These are phyloP conservation scores for Ptychoptera contaminata DNA, from an alignment of 2,888 invertebrate species.

Conservation along the genomic window DNA sequence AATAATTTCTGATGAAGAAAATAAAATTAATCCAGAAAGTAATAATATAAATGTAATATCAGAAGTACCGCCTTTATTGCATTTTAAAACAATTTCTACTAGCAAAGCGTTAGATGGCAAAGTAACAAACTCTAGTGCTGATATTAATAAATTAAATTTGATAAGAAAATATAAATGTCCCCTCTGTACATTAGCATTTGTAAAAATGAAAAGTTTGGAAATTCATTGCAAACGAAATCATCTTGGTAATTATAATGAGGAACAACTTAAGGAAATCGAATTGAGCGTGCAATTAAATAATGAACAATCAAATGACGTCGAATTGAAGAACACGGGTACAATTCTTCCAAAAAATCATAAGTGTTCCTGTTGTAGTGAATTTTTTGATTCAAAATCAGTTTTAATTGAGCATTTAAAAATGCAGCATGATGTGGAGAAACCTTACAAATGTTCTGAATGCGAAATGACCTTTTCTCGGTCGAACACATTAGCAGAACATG, in stretches of 20 bases:
- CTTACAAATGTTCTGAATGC: conserved; percentile 32
- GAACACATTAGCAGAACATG: conserved; percentile 36
- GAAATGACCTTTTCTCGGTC: conserved; percentile 35
- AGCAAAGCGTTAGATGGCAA: no score
- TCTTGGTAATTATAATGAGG: neutral
- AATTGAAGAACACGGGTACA: neutral
- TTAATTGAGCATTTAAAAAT: conserved; percentile 6
- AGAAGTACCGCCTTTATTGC: neutral
- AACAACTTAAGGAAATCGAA: neutral
- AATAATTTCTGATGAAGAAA: neutral
- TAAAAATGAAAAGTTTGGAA: conserved; percentile 6
- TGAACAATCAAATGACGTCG: neutral
- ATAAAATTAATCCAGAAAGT: neutral
- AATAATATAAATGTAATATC: neutral
- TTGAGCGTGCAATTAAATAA: neutral
- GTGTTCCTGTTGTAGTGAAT: conserved; percentile 3
- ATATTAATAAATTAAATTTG: neutral
- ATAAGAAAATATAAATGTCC: conserved; percentile 5
- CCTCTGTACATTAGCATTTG: conserved; percentile 8
- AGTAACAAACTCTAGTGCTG: neutral
- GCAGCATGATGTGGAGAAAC: conserved; percentile 11
- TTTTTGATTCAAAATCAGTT: neutral
- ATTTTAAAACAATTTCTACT: no score
- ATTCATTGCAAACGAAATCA: conserved; percentile 10
- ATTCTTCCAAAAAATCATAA: neutral